Evolutionary conservation across 2,888 invertebrate species (phyloP), one percentile per base, ranked within the genome.

Genomic region (Dryadula phaetusa): DNA sequence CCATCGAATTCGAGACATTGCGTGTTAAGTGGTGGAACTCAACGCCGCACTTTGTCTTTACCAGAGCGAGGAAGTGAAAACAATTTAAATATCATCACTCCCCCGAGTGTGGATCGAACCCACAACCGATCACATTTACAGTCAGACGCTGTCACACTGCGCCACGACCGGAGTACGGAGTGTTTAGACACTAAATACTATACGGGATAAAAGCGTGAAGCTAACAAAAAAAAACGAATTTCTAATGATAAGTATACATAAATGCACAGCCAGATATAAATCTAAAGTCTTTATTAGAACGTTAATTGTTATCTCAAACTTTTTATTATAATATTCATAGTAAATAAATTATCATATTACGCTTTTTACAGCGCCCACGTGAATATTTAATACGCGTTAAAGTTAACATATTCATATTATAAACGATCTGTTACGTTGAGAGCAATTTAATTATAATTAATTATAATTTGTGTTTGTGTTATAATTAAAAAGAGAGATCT

Each of bases 291-390:
- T 65, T 69, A 69, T 58, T 53, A 63, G 37, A 44, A 66, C 66
- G 60, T 32, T 69, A 62, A 63, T 60, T 65, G 40, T 58, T 66
- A 69, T 49, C 37, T 46, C 52, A 25, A 58, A 22, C 49, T 69
- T 65, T 69, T 69, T 69, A 58, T 62, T 62, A 61, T 62, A 56
- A 54, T 58, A 65, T 69, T 62, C 49, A 62, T 58, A 63, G 52
- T 58, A 46, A 46, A 62, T 66, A 49, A 18, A 60, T 60, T 60
- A 60, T 18, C 60, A 60, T 65, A 65, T 65, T 56, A 54, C 42
- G 47, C 56, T 54, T 64, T 64, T 65, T 65, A 49, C 49, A 32
- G 37, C 42, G 56, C n/a, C 46, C 22, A 56, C 12, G 58, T 60
- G 64, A 60, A 65, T 65, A 65, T 42, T 65, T 65, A 65, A 34